Evolutionary conservation across 2,797 vertebrate species (phyloP).

Genomic region (Dromococcyx pavoninus): DNA sequence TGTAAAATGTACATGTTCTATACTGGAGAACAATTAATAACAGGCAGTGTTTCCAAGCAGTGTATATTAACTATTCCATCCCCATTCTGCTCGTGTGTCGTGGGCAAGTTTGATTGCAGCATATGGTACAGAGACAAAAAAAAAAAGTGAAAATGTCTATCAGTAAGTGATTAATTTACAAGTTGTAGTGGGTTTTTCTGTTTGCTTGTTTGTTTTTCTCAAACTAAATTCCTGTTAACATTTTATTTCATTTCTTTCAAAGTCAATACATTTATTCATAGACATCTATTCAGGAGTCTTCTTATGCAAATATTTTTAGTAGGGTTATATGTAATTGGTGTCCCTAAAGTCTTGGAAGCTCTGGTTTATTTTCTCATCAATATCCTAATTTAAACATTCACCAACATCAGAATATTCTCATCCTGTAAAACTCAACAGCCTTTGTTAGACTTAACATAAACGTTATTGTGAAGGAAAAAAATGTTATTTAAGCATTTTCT

Average conservation of each 20-base stretch:
- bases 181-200: background rate
- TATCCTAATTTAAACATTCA: background rate
- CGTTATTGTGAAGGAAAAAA: background rate
- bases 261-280: background rate
- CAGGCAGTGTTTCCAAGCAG: constrained; percentile 5
- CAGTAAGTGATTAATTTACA: background rate
- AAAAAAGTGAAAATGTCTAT: background rate
- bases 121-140: background rate
- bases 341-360: background rate
- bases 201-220: background rate
- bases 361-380: constrained; percentile 11
- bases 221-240: background rate
- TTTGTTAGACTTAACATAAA: background rate
- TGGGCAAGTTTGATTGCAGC: background rate
- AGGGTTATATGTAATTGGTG: background rate
- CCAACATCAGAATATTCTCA: background rate
- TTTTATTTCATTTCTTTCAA: background rate
- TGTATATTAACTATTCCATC: background rate
- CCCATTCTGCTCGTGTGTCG: background rate
- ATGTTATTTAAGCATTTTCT: background rate
- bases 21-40: constrained; percentile 30
- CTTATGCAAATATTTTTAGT: constrained; percentile 1
- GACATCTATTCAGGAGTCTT: background rate
- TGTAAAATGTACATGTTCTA: constrained; percentile 7
- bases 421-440: background rate